phyloP scores from a whole-genome alignment of 2,113 vertebrate species.

The Vulpes lagopus region DNA sequence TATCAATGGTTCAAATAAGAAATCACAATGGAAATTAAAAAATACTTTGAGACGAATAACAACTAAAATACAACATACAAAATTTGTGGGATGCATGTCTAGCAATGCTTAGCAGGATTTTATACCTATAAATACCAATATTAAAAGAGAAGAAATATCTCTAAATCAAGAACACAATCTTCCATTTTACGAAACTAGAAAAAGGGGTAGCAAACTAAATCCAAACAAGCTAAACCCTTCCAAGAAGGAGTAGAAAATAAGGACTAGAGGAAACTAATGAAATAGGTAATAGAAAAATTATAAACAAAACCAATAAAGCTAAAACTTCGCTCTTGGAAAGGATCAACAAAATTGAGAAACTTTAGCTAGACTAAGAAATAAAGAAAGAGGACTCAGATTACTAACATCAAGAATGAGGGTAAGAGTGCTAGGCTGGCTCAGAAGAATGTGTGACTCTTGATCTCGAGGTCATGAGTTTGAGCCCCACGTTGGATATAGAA shows the following conservation, averaged over 20 bases:
- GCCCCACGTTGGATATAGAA: neutral
- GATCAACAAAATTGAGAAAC: neutral
- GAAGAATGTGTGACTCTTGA: neutral
- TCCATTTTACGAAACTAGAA: neutral
- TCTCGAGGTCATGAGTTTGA: neutral
- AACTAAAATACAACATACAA: neutral
- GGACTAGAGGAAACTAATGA: neutral
- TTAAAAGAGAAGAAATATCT: neutral
- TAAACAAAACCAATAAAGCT: neutral
- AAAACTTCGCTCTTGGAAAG: neutral
- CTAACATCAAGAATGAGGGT: neutral
- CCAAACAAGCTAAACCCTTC: neutral
- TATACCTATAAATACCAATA: neutral
- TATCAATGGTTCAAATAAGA: neutral
- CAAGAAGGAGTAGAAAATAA: neutral
- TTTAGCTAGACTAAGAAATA: neutral
- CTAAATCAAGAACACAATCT: neutral
- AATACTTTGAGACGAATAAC: neutral
- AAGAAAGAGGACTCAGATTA: neutral
- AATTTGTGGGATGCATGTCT: neutral
- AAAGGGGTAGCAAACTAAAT: neutral
- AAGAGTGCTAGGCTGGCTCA: neutral
- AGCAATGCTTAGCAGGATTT: neutral
- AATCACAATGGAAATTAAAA: neutral
- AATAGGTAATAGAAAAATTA: neutral